Evolutionary conservation across 2,113 vertebrate genomes (phyloP).

Genomic region (Clarias batrachus): DNA sequence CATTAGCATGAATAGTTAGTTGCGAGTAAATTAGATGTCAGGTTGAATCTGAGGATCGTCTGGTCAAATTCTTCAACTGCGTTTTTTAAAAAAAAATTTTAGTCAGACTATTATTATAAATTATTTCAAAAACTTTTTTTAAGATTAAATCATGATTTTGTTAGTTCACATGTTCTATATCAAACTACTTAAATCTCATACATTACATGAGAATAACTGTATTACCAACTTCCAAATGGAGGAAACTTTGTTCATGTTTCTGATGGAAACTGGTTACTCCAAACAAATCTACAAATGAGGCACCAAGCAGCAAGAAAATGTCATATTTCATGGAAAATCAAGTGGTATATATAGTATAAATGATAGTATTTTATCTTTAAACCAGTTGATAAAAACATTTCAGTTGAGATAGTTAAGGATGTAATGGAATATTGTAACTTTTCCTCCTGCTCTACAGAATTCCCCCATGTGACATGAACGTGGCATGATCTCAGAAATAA

Average conservation of each 20-base stretch:
- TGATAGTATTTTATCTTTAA: background rate
- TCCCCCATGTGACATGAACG: background rate
- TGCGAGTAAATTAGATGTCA: background rate
- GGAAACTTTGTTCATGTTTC: background rate
- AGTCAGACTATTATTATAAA: too few species aligned
- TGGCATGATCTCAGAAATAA: constrained; percentile 3
- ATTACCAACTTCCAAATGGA: background rate
- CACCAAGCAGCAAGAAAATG: background rate
- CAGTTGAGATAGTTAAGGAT: background rate
- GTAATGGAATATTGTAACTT: background rate
- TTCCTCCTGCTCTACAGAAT: too few species aligned
- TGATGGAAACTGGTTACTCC: background rate
- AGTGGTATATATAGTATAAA: too few species aligned
- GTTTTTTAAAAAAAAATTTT: too few species aligned
- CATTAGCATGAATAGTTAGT: background rate
- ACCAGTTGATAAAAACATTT: background rate
- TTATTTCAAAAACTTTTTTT: too few species aligned
- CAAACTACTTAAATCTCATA: background rate
- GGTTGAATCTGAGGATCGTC: background rate
- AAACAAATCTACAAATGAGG: background rate
- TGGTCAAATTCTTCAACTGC: background rate
- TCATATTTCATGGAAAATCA: background rate
- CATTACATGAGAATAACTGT: background rate
- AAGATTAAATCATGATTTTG: background rate
- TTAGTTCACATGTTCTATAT: background rate